Base-by-base conservation (phyloP, 2,797 vertebrate genomes). In the Apogon talboti region DNA sequence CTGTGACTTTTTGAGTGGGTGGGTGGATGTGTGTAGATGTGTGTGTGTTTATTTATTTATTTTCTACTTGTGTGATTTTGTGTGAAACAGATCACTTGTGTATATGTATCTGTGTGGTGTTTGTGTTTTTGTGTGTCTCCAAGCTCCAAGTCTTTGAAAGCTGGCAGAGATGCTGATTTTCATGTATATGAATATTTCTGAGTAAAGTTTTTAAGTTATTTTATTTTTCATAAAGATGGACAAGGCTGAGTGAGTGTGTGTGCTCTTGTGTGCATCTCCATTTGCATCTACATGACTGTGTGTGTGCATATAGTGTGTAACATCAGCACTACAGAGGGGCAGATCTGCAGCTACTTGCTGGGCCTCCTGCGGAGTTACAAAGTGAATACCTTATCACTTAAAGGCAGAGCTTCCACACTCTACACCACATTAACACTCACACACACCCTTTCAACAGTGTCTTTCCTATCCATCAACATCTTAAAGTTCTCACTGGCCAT, bases 301-400 rank as follows among this genome's bases (percentile, higher is more conserved):
- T 51, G 74, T 58, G 66, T 52, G 45, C 7, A 33, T 56, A 24
- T 6, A 43, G 75, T 75, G 70, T 72, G 55, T 70, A 81, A 60
- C 74, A 89, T 81, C 78, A 81, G 76, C 78, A 63, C 81, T 86
- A 80, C 77, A 86, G 82, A 82, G 59, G 58, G 55, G 55, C 66
- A 83, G 84, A 85, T 88, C 68, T 74, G 49, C 15, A 66, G 67
- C 81, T 83, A 54, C 81, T 81, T 60, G 66, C 79, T 35, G 66
- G 66, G 44, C 77, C 78, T 57, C 88, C 90, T 74, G 78, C 86
- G 89, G 82, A 70, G 88, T 76, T 88, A 87, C 86, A 91, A 90
- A 91, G 89, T 86, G 84, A 91, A 90, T 86, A 84, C 82, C 86
- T 91, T 91, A 91, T 91, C 89, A 91, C 84, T 85, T 87, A 82